Conservation (phyloP, 2,113 vertebrate species). For the Corythoichthys intestinalis region DNA sequence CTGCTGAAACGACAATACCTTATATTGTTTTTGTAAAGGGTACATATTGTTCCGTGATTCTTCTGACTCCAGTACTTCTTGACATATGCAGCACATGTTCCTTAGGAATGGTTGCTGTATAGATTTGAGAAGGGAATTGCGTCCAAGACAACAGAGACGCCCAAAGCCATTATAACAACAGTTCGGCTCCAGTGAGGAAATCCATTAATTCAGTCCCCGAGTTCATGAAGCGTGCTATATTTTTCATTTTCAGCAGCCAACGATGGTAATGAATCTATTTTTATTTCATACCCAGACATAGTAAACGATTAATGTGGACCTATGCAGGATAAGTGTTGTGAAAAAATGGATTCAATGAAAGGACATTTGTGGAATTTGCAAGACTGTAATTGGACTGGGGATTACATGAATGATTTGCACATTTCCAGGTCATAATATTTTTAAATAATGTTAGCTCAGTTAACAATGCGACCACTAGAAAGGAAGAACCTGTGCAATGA, state of each 20-base stretch:
- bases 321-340: background rate
- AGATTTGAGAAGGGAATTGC: background rate
- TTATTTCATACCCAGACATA: background rate
- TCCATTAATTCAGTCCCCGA: constrained; percentile 14
- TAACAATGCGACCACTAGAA: background rate
- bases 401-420: background rate
- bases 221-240: constrained; percentile 9
- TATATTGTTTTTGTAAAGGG: background rate
- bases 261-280: background rate
- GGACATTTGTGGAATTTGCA: background rate
- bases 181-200: constrained; percentile 22
- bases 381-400: too few species aligned
- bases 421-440: background rate
- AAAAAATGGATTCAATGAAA: background rate
- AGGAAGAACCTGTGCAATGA: too few species aligned
- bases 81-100: background rate
- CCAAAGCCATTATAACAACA: constrained; percentile 3
- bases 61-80: background rate
- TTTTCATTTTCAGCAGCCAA: constrained; percentile 13
- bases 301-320: background rate
- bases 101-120: background rate
- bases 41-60: background rate
- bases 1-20: background rate
- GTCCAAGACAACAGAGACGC: background rate
- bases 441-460: background rate